phyloP scores from a whole-genome alignment of 2,113 vertebrate genomes.

The Tupaia chinensis region DNA sequence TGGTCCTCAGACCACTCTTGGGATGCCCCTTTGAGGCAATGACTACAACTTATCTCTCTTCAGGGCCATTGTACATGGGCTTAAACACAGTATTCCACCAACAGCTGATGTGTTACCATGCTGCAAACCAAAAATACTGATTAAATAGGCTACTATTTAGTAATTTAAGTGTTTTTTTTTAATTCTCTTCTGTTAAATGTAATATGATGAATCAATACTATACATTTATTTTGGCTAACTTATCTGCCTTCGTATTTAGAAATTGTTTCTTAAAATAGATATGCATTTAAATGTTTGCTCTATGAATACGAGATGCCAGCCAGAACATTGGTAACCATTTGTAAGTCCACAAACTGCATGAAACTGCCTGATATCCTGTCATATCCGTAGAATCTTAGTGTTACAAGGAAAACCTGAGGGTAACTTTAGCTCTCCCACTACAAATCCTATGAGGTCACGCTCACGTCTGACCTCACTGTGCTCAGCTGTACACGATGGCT shows the following conservation, averaged over 20 bases:
- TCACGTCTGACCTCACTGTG: not conserved
- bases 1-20: not conserved
- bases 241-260: conserved; percentile 1
- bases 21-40: not conserved
- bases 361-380: not conserved
- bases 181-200: conserved; percentile 9
- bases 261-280: conserved; percentile 8
- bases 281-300: not conserved
- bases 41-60: not conserved
- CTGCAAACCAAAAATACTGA: conserved; percentile 24
- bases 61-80: not conserved
- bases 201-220: not conserved
- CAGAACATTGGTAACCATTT: conserved; percentile 35
- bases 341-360: not conserved
- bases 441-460: not conserved
- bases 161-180: not conserved
- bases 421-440: not conserved
- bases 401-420: conserved; percentile 21
- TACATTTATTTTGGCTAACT: conserved; percentile 34
- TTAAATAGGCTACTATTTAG: not conserved
- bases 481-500: not conserved
- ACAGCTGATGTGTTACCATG: not conserved
- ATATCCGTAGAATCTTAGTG: not conserved
- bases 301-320: not conserved
- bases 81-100: not conserved